Percentiles rank a stretch among this genome's conserved stretches.
Conservation (phyloP, 1,140 invertebrate species). For the Trichogramma pretiosum region DNA sequence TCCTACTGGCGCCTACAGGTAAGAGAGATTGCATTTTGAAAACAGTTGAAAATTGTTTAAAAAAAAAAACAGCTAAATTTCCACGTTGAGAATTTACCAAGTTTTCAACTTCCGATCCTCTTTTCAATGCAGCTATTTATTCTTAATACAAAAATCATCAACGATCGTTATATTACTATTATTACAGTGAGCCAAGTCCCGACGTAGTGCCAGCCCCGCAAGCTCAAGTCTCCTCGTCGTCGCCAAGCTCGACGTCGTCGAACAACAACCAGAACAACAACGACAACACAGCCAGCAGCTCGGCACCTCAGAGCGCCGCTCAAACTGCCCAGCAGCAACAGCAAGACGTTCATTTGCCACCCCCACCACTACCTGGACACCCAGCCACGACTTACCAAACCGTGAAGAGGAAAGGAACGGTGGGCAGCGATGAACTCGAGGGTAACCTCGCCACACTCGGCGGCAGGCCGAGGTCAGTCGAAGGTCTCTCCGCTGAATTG, state of each 20-base stretch:
- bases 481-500: conserved; percentile 60
- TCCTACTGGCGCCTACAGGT: conserved; percentile 65
- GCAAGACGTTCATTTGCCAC: conserved; percentile 61
- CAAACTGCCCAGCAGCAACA: conserved; percentile 53
- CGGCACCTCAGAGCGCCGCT: not conserved
- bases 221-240: conserved; percentile 58
- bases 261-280: conserved; percentile 52
- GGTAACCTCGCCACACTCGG: conserved; percentile 72
- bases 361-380: conserved; percentile 70
- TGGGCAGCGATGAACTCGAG: conserved; percentile 57
- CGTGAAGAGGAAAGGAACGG: conserved; percentile 71
- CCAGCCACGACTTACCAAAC: conserved; percentile 63
- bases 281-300: conserved; percentile 28
- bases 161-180: not conserved
- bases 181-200: conserved; percentile 62
- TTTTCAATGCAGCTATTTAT: too few relatives aligned
- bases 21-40: conserved; percentile 10
- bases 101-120: too few relatives aligned
- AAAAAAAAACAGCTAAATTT: not conserved
- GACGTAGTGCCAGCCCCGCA: conserved; percentile 71
- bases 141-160: too few relatives aligned
- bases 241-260: conserved; percentile 57
- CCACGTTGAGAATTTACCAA: not conserved
- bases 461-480: conserved; percentile 74
- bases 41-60: not conserved